Conservation (phyloP, 2,888 invertebrate genomes). For the Spodoptera exigua region DNA sequence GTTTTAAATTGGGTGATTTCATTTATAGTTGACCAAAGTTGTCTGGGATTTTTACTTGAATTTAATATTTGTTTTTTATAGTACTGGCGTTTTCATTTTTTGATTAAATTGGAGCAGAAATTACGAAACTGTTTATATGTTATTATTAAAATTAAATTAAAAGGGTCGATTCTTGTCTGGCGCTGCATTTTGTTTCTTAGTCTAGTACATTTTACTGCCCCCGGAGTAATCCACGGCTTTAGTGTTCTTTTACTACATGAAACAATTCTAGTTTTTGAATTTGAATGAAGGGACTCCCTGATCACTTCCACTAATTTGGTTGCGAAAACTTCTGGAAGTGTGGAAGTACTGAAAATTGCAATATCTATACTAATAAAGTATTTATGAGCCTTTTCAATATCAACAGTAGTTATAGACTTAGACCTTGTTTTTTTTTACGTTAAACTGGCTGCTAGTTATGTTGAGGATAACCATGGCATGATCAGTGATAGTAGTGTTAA, state of each 20-base stretch:
- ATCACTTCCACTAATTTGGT: background rate
- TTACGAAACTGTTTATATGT: slow-evolving; percentile 1
- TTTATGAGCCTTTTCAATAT: slow-evolving; percentile 1
- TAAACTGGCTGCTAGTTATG: background rate
- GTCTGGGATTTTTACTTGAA: too few relatives aligned
- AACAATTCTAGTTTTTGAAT: background rate
- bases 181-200: slow-evolving; percentile 5
- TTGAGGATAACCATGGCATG: background rate
- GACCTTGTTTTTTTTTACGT: background rate
- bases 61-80: too few relatives aligned
- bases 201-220: background rate
- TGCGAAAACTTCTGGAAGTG: background rate
- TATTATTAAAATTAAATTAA: background rate
- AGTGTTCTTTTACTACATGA: slow-evolving; percentile 1
- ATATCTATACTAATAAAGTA: background rate
- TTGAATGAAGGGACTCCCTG: background rate
- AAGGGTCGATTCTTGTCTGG: background rate
- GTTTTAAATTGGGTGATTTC: too few relatives aligned
- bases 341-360: slow-evolving; percentile 1
- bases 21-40: too few relatives aligned
- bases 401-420: background rate
- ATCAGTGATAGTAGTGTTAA: slow-evolving; percentile 4
- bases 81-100: background rate
- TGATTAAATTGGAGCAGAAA: slow-evolving; percentile 1
- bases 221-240: slow-evolving; percentile 3